Evolutionary conservation across 2,888 invertebrate species (phyloP), one percentile per base, ranked within the genome.

Genomic region (Vandiemenella viatica): DNA sequence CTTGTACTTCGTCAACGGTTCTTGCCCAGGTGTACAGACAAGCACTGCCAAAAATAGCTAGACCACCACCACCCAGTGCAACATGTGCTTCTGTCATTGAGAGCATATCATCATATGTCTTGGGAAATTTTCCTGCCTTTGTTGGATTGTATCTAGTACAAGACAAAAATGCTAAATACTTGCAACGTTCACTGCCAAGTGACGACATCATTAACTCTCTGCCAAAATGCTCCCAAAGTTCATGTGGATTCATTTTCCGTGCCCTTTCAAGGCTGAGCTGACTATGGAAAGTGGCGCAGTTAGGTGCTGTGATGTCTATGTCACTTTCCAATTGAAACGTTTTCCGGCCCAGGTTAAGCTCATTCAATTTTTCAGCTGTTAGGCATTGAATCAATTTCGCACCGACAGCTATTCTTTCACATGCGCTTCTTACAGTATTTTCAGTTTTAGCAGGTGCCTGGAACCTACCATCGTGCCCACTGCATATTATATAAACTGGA

Each of bases 11-110:
- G 5, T 76, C 70, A 51, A 88, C 68, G 42, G 65, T 66, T 21
- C 74, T 74, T 2, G 95, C 89, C 93, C 93, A 95, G 2, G 90
- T 85, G 63, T 90, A 87, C 45, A 95, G 74, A 61, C 86, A 90
- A 1, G 83, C 91, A 0, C 88, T 86, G 6, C 93, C 91, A 63
- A 93, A 87, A 13, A 95, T 67, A 6, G 93, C 95, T 51, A 96
- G 69, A 1, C 92, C 92, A 20, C 93, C 93, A 15, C 88, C 86
- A 37, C 93, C 93, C 50, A 93, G 70, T 1, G 93, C 92, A n/a
- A 86, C 86, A 65, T 91, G 84, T 1, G 81, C 89, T 62, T 81
- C 77, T 6, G 84, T 80, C 55, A 81, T 70, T 2, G 74, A 71
- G 57, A 80, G 68, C 22, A 80, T 77, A 62, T 80, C 82, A 45